These are phyloP conservation scores for Caiman crocodilus DNA, from an alignment of 2,797 vertebrate genomes.

Conservation along the genomic window DNA sequence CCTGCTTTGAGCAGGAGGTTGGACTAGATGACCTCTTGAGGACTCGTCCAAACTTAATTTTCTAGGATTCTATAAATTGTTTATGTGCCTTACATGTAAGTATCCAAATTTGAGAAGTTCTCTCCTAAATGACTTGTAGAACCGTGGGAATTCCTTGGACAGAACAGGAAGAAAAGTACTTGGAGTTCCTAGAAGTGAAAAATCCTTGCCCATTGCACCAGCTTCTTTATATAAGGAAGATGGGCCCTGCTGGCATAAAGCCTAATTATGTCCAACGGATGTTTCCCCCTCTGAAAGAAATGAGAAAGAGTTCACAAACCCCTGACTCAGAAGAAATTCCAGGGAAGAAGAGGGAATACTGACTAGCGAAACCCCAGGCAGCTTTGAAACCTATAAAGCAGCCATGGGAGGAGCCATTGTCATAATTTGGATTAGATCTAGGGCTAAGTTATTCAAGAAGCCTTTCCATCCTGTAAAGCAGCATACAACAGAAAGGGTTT, in stretches of 20 bases:
- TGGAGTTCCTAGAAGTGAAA: not conserved
- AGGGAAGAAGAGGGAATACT: not conserved
- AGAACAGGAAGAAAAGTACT: not conserved
- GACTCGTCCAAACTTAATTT: too few species aligned
- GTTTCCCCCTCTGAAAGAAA: not conserved
- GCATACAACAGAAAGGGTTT: not conserved
- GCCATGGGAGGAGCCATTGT: not conserved
- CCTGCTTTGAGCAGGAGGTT: too few species aligned
- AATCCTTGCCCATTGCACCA: not conserved
- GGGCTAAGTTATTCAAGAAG: too few species aligned
- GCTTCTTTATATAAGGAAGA: not conserved
- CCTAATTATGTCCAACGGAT: not conserved
- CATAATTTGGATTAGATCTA: not conserved
- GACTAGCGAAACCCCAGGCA: not conserved
- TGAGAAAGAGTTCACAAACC: not conserved
- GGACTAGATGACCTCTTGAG: too few species aligned
- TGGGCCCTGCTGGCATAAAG: not conserved
- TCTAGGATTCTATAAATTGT: too few species aligned
- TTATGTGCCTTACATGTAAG: not conserved
- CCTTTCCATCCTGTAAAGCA: not conserved
- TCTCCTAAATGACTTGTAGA: not conserved
- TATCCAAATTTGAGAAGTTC: not conserved
- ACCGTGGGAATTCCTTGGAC: not conserved
- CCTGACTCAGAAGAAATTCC: not conserved
- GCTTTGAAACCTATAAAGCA: not conserved